Evolutionary conservation across 2,888 invertebrate species (phyloP), one percentile per base, ranked within the genome.

Genomic region (Eristalinus aeneus): DNA sequence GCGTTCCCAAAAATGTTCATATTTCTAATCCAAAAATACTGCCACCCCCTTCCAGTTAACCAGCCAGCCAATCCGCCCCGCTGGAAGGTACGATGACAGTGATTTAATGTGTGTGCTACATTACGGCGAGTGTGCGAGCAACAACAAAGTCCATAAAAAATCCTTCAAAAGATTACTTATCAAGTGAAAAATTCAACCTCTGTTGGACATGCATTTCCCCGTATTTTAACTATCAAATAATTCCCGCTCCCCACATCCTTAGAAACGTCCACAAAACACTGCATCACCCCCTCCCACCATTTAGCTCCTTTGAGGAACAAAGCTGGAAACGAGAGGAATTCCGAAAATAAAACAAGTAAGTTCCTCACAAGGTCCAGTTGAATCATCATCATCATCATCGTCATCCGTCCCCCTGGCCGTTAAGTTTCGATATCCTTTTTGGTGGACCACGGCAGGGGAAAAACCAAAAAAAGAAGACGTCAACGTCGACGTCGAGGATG

Each of bases 171-270:
- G 77, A 82, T 82, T 78, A 81, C 86, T 82, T 86, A 86, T 82
- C 77, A 86, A 82, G 77, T 86, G 69, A 39, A 78, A 86, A 65
- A 77, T 60, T 61, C 67, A 64, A 78, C 64, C 72, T 54, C 73
- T 53, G 58, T 60, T 56, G 64, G 75, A 65, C 77, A 71, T 86
- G 86, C 74, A 86, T 86, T 82, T 82, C 82, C n/a, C 73, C 54
- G 74, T 74, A 74, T 78, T 86, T 81, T 74, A 74, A 86, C 86
- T 86, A 82, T 82, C 77, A 78, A 86, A 86, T 86, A 77, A 86
- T 81, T 72, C 81, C 63, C 72, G 63, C 63, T 34, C 67, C 75
- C 61, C 31, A 36, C 31, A 34, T 46, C 46, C 46, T 46, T 46
- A 16, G 46, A 16, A 16, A 46, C 46, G 16, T 16, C 34, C 34